Base-by-base conservation (phyloP, 1,140 invertebrate species). In the Steinernema khuongi region DNA sequence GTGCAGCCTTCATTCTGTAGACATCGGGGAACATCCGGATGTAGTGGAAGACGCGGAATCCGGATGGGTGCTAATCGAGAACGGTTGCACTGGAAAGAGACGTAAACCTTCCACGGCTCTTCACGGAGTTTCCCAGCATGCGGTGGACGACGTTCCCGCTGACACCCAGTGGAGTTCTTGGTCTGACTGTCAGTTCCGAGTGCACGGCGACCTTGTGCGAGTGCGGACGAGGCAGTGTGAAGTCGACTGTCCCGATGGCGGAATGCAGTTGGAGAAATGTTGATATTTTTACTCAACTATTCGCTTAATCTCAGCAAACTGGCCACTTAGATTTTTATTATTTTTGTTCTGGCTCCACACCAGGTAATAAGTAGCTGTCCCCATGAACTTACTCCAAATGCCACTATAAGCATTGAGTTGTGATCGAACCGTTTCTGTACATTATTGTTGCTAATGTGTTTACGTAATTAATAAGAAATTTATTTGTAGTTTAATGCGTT, bases 271-370 rank as follows among this genome's bases (percentile, higher is more conserved):
- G 7, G 50, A 60, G 19, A 60, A 60, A 22, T 60, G 50, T 22
- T 60, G 26, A 14, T 11, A 60, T 60, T 17, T n/a, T 7, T 11
- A 41, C 14, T 60, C 50, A 4, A 14, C 14, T 22, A 2, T 60
- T 4, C 11, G 50, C 50, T 60, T 22, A 60, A 60, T 22, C 50
- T 60, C 50, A 60, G 50, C 50, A 60, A 60, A n/a, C 50, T 60
- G 14, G 50, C 50, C 50, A 41, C 7, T 11, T n/a, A 41, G 50
- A 60, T 60, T 7, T 60, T 60, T 41, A 41, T 41, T 41, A 41
- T 11, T 41, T 41, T 11, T 41, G 36, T 11, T 11, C 36, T 41
- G 36, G 7, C 36, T 41, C 7, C 36, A 41, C n/a, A 41, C 36
- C 7, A 41, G n/a, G 7, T 41, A 41, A 41, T 41, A 41, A 41